Percentiles rank a stretch among this genome's conserved stretches.
These are phyloP conservation scores for Pangasius macronema DNA, from an alignment of 2,797 vertebrate genomes.

Conservation along the genomic window DNA sequence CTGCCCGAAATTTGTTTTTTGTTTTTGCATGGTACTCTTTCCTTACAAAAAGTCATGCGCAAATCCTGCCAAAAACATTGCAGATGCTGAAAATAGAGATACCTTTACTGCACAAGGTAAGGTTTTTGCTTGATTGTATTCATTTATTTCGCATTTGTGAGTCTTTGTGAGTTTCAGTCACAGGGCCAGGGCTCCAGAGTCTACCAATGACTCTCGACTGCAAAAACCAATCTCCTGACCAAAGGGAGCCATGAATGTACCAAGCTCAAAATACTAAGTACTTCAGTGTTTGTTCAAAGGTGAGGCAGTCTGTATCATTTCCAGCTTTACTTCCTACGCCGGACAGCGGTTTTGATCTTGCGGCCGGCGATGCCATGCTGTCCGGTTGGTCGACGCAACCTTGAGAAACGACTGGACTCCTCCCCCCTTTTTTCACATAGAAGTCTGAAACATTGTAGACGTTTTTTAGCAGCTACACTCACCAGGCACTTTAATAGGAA, in stretches of 20 bases:
- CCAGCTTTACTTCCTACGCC: constrained; percentile 87
- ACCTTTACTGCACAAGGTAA: constrained; percentile 54
- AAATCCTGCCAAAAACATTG: constrained; percentile 79
- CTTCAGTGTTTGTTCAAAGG: constrained; percentile 63
- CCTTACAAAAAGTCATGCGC: constrained; percentile 69
- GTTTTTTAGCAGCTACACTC: too few species aligned
- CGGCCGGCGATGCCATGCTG: constrained; percentile 80
- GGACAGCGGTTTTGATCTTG: constrained; percentile 95
- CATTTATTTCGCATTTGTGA: constrained; percentile 57
- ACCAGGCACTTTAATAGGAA: too few species aligned
- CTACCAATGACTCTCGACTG: constrained; percentile 51
- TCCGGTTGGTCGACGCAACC: too few species aligned
- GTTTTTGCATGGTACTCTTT: constrained; percentile 71
- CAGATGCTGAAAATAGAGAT: constrained; percentile 81
- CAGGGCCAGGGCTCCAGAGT: constrained; percentile 67
- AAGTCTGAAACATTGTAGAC: too few species aligned
- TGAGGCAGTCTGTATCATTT: constrained; percentile 39
- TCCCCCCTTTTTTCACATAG: too few species aligned
- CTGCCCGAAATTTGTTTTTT: constrained; percentile 68
- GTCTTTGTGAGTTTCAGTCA: constrained; percentile 59
- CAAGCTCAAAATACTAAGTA: constrained; percentile 63
- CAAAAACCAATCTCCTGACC: constrained; percentile 64
- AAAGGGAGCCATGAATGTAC: constrained; percentile 61
- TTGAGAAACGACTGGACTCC: too few species aligned
- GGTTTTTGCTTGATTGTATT: constrained; percentile 70